phyloP scores from a whole-genome alignment of 2,888 invertebrate species.

The Cryptus viduatorius region DNA sequence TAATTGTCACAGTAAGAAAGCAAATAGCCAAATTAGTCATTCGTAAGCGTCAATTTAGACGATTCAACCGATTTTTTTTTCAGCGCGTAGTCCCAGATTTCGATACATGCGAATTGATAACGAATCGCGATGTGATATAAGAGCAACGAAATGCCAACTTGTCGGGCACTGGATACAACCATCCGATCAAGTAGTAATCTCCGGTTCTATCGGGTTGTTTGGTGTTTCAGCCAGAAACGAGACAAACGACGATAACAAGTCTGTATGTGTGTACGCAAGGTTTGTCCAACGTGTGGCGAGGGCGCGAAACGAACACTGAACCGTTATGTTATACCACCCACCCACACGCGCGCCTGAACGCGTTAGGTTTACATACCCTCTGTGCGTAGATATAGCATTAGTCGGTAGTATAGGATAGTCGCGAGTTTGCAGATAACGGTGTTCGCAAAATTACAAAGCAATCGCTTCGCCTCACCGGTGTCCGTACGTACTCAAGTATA shows the following conservation, averaged over 20 bases:
- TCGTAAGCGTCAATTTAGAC: no score
- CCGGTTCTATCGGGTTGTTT: background rate
- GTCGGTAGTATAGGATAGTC: constrained; percentile 54
- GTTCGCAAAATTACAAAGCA: constrained; percentile 72
- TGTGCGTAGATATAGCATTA: background rate
- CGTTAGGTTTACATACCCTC: background rate
- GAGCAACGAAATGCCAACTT: background rate
- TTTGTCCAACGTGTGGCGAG: constrained; percentile 11
- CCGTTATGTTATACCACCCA: constrained; percentile 18
- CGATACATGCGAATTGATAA: background rate
- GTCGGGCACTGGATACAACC: background rate
- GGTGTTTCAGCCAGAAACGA: background rate
- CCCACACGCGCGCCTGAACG: background rate
- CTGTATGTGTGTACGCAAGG: background rate
- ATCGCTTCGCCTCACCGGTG: constrained; percentile 68
- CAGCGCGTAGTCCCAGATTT: background rate
- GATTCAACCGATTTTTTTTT: no score
- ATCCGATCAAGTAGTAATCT: constrained; percentile 1
- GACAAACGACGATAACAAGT: background rate
- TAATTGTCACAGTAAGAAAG: no score
- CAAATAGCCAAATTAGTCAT: no score
- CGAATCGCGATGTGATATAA: background rate
- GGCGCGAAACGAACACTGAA: constrained; percentile 14
- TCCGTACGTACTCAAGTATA: constrained; percentile 45
- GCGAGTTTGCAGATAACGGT: constrained; percentile 72